These are phyloP conservation scores for Brachyhypopomus occidentalis DNA, from an alignment of 2,113 vertebrate genomes.

Conservation along the genomic window DNA sequence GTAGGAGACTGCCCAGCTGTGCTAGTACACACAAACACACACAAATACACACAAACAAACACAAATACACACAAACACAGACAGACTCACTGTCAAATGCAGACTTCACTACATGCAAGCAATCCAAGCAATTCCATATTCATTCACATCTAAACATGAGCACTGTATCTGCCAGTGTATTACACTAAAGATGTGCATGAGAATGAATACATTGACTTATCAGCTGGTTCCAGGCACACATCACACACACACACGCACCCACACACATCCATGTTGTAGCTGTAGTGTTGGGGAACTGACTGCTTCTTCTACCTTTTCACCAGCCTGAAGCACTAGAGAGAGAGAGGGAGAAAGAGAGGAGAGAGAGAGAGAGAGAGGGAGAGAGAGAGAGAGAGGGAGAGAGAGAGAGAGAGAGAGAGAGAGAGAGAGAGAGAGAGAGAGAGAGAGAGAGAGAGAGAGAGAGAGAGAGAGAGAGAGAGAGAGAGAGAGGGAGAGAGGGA, in stretches of 20 bases:
- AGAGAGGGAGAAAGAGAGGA: too few relatives aligned
- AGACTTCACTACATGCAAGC: background rate
- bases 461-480: conserved; percentile 2
- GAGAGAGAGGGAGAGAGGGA: conserved; percentile 1
- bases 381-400: background rate
- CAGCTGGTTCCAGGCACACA: background rate
- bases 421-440: background rate
- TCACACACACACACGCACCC: background rate
- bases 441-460: background rate
- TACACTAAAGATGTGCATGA: background rate
- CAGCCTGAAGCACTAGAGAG: background rate
- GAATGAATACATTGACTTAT: background rate
- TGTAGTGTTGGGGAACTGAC: background rate
- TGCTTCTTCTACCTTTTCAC: background rate
- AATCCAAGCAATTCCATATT: background rate
- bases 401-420: conserved; percentile 16
- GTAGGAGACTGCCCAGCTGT: background rate
- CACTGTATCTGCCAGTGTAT: background rate
- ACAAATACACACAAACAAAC: background rate
- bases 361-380: background rate
- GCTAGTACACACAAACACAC: background rate
- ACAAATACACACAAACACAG: too few relatives aligned
- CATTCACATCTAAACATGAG: background rate
- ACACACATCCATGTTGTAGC: background rate
- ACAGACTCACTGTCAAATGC: background rate